Conservation (phyloP, 1,140 invertebrate genomes). For the Ditylenchus dipsaci region DNA sequence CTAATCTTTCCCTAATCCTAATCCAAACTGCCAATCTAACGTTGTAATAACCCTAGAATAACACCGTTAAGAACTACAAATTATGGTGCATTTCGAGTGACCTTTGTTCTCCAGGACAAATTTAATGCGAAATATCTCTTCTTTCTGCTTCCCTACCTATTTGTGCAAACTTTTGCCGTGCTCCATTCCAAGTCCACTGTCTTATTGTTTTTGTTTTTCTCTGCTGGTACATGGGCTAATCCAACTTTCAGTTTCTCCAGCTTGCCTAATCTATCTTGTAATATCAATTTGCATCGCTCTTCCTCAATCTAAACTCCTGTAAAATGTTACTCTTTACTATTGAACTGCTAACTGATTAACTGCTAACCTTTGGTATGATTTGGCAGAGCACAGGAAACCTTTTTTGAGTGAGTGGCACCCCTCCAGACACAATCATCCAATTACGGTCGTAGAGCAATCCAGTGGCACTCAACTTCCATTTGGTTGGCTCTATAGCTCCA, state of each 20-base stretch:
- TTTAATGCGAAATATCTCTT: too few relatives aligned
- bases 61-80: too few relatives aligned
- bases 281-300: constrained; percentile 64
- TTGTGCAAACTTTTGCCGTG: background rate
- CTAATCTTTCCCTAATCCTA: too few relatives aligned
- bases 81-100: too few relatives aligned
- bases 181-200: background rate
- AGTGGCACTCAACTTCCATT: constrained; percentile 64
- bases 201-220: constrained; percentile 1
- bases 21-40: too few relatives aligned
- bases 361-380: constrained; percentile 66
- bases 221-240: background rate
- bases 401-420: constrained; percentile 81
- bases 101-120: too few relatives aligned
- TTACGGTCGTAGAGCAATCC: constrained; percentile 75
- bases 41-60: too few relatives aligned
- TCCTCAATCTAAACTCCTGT: constrained; percentile 64
- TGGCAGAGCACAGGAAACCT: constrained; percentile 73
- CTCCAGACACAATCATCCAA: constrained; percentile 82
- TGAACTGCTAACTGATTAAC: constrained; percentile 8
- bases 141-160: background rate
- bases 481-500: constrained; percentile 70
- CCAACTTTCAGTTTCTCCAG: constrained; percentile 3
- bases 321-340: background rate
- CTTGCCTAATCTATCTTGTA: constrained; percentile 67